phyloP scores from a whole-genome alignment of 2,888 invertebrate genomes.

The Endomychus coccineus region DNA sequence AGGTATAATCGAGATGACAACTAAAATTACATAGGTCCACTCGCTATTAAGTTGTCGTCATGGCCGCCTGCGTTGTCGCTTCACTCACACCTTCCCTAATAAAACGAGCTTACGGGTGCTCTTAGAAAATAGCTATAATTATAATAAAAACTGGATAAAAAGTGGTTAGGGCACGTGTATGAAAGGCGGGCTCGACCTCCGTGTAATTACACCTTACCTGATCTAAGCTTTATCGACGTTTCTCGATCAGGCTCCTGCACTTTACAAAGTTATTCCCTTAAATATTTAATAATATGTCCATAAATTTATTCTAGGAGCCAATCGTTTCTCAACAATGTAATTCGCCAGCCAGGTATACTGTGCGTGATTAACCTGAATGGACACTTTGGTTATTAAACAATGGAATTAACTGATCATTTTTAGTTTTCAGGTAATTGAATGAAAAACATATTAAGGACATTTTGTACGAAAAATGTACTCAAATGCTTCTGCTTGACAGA shows the following conservation, averaged over 20 bases:
- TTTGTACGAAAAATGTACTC: too few species aligned
- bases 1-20: constrained; percentile 31
- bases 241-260: constrained; percentile 36
- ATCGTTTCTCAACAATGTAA: too few species aligned
- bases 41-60: constrained; percentile 35
- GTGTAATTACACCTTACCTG: constrained; percentile 35
- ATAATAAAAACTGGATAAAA: constrained; percentile 42
- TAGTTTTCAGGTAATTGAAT: too few species aligned
- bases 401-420: too few species aligned
- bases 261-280: too few species aligned
- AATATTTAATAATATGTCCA: too few species aligned
- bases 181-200: constrained; percentile 34
- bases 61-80: constrained; percentile 26
- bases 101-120: constrained; percentile 24
- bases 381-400: too few species aligned
- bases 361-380: too few species aligned
- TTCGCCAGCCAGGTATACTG: too few species aligned
- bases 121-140: constrained; percentile 42
- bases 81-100: constrained; percentile 25
- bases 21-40: constrained; percentile 30
- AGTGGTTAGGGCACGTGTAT: constrained; percentile 36
- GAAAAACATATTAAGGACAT: too few species aligned
- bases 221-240: constrained; percentile 33
- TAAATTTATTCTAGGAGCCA: too few species aligned
- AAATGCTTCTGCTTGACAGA: too few species aligned